These are phyloP conservation scores for Nothobranchius kuhntae DNA, from an alignment of 2,113 vertebrate species.

Conservation along the genomic window DNA sequence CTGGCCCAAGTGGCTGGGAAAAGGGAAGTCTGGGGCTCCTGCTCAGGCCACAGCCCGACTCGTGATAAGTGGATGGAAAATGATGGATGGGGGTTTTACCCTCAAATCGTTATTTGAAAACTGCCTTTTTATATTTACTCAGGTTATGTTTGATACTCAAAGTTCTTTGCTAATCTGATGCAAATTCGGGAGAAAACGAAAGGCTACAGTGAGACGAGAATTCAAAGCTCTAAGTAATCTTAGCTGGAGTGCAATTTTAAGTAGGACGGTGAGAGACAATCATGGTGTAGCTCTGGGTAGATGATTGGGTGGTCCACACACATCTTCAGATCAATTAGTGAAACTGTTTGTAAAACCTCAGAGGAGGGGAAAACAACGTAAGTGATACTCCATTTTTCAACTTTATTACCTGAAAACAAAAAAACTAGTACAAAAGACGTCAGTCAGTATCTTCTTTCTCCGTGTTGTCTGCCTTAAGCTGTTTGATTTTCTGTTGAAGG, in stretches of 20 bases:
- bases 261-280: conserved; percentile 59
- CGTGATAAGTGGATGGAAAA: too few species aligned
- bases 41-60: too few species aligned
- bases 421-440: background rate
- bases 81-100: too few species aligned
- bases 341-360: conserved; percentile 22
- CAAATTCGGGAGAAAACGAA: background rate
- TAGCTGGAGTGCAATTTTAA: conserved; percentile 30
- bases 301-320: conserved; percentile 8
- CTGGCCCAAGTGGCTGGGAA: too few species aligned
- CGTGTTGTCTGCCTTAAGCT: conserved; percentile 54
- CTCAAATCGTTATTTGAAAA: too few species aligned
- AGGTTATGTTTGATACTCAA: too few species aligned
- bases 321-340: conserved; percentile 33
- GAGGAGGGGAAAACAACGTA: conserved; percentile 1
- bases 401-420: conserved; percentile 21
- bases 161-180: too few species aligned
- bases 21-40: too few species aligned
- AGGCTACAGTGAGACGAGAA: conserved; percentile 6
- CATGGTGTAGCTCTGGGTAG: conserved; percentile 22
- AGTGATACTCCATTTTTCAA: conserved; percentile 26
- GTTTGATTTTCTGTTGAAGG: conserved; percentile 47
- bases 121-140: too few species aligned
- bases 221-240: conserved; percentile 15
- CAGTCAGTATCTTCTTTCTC: conserved; percentile 21